phyloP scores from a whole-genome alignment of 2,113 vertebrate genomes.

The Hassar affinis region DNA sequence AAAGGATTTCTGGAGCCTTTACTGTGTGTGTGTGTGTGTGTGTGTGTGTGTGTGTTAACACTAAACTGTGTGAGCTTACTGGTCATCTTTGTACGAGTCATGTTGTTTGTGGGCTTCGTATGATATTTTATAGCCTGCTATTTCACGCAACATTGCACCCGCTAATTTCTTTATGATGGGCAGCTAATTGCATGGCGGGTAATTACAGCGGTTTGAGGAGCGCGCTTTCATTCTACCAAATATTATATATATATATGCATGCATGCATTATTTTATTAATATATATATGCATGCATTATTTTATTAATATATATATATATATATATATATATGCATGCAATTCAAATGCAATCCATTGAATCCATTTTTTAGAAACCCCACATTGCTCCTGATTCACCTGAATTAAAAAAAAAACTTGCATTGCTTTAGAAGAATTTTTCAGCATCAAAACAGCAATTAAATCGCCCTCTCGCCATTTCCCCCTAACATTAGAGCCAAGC shows the following conservation, averaged over 20 bases:
- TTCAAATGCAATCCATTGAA: no score
- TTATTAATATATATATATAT: no score
- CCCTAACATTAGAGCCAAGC: slow-evolving; percentile 66
- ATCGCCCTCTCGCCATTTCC: slow-evolving; percentile 77
- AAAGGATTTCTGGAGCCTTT: not conserved
- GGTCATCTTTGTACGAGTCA: slow-evolving; percentile 2
- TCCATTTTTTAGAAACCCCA: not conserved
- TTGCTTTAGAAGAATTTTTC: not conserved
- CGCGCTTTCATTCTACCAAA: slow-evolving; percentile 2
- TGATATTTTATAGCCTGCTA: slow-evolving; percentile 81
- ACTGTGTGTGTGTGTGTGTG: no score
- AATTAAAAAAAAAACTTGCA: no score
- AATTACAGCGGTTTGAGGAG: slow-evolving; percentile 86
- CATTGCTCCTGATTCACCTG: no score
- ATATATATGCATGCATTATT: no score
- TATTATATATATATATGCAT: no score
- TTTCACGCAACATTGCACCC: slow-evolving; percentile 87
- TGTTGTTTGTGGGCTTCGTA: not conserved
- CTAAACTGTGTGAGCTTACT: not conserved
- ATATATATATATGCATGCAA: no score
- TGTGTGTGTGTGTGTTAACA: not conserved
- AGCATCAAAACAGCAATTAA: slow-evolving; percentile 63
- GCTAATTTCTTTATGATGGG: slow-evolving; percentile 92
- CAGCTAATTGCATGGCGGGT: slow-evolving; percentile 95
- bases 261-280: no score